phyloP scores from a whole-genome alignment of 2,113 vertebrate species.

The Oreochromis aureus region DNA sequence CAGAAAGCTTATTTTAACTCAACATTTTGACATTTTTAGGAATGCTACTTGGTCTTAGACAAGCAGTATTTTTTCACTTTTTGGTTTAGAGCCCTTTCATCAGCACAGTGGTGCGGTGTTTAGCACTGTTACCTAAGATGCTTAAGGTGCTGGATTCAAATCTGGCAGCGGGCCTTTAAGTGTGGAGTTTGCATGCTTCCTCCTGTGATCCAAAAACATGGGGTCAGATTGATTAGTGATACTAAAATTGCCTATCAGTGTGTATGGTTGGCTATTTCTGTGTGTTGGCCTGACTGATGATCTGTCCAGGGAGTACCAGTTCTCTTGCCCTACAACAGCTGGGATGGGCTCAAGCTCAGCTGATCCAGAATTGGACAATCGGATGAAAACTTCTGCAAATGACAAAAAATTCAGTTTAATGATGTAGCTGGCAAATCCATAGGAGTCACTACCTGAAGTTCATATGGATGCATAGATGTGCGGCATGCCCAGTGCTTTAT shows the following conservation, averaged over 20 bases:
- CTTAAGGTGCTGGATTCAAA: neutral
- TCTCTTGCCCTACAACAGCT: neutral
- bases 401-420: neutral
- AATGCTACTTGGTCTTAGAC: neutral
- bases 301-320: neutral
- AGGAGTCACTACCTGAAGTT: neutral
- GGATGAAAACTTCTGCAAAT: neutral
- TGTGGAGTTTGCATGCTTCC: neutral
- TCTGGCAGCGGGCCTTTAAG: neutral
- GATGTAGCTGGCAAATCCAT: neutral
- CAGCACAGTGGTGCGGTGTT: neutral
- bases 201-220: rapidly evolving
- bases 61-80: neutral
- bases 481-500: neutral
- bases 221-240: neutral
- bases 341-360: neutral
- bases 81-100: neutral
- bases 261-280: neutral
- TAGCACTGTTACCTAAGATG: neutral
- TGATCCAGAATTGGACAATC: neutral
- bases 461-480: neutral
- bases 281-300: neutral
- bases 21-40: neutral
- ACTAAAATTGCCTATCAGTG: neutral
- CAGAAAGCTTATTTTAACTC: neutral